Evolutionary conservation across 1,140 invertebrate genomes (phyloP).

Genomic region (Caenorhabditis latens): DNA sequence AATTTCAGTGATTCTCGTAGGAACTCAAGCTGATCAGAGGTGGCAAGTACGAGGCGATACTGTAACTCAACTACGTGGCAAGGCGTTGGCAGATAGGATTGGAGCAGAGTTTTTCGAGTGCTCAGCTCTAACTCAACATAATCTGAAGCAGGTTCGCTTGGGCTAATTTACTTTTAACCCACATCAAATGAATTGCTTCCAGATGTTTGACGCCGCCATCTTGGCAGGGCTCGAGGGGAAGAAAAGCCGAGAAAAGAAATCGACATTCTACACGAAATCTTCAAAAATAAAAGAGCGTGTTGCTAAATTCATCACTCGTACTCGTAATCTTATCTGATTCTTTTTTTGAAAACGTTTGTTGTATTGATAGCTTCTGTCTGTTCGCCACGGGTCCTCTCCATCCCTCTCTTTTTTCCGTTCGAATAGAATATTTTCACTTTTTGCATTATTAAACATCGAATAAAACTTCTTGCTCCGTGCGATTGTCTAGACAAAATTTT

Average conservation of each 20-base stretch:
- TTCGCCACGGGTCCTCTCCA: background rate
- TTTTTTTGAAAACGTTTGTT: background rate
- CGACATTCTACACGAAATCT: slow-evolving; percentile 35
- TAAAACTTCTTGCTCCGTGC: background rate
- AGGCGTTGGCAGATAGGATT: slow-evolving; percentile 84
- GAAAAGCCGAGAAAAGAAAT: slow-evolving; percentile 8
- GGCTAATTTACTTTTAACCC: background rate
- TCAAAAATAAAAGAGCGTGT: slow-evolving; percentile 27
- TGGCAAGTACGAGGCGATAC: slow-evolving; percentile 90
- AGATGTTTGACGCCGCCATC: slow-evolving; percentile 67
- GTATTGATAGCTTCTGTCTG: background rate
- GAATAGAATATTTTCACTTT: background rate
- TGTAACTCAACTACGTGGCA: slow-evolving; percentile 84
- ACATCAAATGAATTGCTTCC: slow-evolving; percentile 38
- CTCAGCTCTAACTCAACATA: slow-evolving; percentile 90
- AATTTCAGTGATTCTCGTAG: slow-evolving; percentile 86
- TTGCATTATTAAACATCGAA: background rate
- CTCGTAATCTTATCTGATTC: slow-evolving; percentile 39
- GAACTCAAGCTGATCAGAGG: slow-evolving; percentile 87
- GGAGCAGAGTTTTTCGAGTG: slow-evolving; percentile 89
- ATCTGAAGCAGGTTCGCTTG: slow-evolving; percentile 87
- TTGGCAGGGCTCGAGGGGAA: slow-evolving; percentile 60
- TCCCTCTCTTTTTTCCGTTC: background rate
- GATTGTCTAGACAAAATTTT: slow-evolving; percentile 10
- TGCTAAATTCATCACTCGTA: slow-evolving; percentile 30